A percentile compares a stretch with the other conserved stretches of the same genome.
Conservation (phyloP, 2,888 invertebrate genomes). For the Andrena camellia region DNA sequence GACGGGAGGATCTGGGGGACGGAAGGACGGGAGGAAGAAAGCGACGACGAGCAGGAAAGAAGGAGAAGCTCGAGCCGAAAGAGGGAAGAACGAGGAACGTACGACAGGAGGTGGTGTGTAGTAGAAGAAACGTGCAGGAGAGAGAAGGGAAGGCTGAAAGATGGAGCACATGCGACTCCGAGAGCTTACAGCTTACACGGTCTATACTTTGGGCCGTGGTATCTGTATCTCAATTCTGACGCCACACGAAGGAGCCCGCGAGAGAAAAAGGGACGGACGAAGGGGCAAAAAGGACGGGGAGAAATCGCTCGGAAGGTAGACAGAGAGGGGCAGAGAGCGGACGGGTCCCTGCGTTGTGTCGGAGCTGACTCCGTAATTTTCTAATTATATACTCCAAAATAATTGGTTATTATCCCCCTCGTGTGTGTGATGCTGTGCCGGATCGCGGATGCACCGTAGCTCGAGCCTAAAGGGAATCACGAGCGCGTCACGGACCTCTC, state of each 20-base stretch:
- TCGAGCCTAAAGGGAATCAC: constrained; percentile 81
- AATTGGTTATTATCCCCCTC: constrained; percentile 83
- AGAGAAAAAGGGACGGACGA: constrained; percentile 44
- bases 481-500: constrained; percentile 76
- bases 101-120: constrained; percentile 10
- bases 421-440: constrained; percentile 71
- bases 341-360: constrained; percentile 77
- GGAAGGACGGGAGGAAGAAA: constrained; percentile 23
- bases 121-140: constrained; percentile 29
- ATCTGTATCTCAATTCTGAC: constrained; percentile 83
- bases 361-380: constrained; percentile 83
- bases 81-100: constrained; percentile 15
- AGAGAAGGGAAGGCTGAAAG: constrained; percentile 51
- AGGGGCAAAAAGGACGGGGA: constrained; percentile 38
- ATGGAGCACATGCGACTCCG: constrained; percentile 72
- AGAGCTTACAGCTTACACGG: constrained; percentile 69
- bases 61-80: constrained; percentile 11
- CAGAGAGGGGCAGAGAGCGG: constrained; percentile 49
- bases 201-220: constrained; percentile 80
- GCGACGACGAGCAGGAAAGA: constrained; percentile 8
- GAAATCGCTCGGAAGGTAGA: constrained; percentile 57
- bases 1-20: constrained; percentile 2
- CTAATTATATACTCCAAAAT: constrained; percentile 85
- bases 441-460: constrained; percentile 74
- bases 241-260: constrained; percentile 67